Evolutionary conservation across 2,113 vertebrate species (phyloP).

Genomic region (Zosterops lateralis): DNA sequence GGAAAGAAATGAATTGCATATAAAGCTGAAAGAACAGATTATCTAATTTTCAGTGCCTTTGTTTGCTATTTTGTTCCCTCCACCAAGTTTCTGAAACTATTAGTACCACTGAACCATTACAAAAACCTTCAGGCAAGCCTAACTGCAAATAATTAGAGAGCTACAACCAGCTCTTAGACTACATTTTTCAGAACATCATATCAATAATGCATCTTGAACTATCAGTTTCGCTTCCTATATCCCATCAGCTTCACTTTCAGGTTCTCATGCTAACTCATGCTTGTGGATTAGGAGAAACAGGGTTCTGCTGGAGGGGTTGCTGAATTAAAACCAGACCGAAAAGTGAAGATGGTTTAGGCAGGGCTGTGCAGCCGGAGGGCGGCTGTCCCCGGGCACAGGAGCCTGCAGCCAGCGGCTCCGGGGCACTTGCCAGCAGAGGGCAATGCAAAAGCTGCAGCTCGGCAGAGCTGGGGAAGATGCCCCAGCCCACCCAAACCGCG

Average conservation of each 20-base stretch:
- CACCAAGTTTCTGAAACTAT: background rate
- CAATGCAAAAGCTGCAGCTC: background rate
- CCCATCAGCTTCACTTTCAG: background rate
- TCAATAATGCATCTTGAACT: background rate
- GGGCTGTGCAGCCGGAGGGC: fast-evolving
- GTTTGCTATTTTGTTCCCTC: background rate
- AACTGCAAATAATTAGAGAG: background rate
- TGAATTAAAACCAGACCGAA: background rate
- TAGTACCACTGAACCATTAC: background rate
- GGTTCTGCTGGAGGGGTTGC: background rate
- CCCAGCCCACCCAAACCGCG: background rate
- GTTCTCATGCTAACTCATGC: background rate
- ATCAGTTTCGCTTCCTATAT: background rate
- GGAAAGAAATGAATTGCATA: background rate
- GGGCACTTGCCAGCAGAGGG: conserved; percentile 42
- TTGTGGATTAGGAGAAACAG: background rate
- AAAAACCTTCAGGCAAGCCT: background rate
- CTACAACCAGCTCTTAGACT: background rate
- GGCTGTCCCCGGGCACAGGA: fast-evolving
- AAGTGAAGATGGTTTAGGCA: background rate
- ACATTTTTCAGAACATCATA: background rate
- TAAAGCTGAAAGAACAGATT: background rate
- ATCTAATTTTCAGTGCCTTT: background rate
- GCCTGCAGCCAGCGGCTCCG: background rate
- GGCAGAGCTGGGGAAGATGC: background rate